Evolutionary conservation across 2,888 invertebrate species (phyloP), one percentile per base, ranked within the genome.

Genomic region (Heliconius ismenius): DNA sequence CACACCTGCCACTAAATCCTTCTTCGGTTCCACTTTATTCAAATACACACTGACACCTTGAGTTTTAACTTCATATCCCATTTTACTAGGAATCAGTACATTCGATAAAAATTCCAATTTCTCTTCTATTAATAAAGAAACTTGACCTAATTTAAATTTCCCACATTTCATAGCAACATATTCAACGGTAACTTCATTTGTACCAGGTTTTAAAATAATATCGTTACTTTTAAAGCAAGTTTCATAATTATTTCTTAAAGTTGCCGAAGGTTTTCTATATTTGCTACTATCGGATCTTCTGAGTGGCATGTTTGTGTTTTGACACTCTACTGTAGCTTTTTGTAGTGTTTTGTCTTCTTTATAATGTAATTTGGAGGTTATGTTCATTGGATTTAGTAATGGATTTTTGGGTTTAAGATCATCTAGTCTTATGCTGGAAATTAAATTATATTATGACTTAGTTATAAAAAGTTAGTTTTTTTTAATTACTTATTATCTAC

Each of bases 311-410:
- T 96, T 96, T 0, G 95, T 94, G 83, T 95, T 96, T 80, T 95
- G 95, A 82, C 97, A 97, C 43, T 96, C 96, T 3, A 98, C 96
- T 4, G 96, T 96, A 0, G 96, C 97, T 81, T 96, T 96, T 73
- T 96, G 96, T 10, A 98, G 90, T 39, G 96, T 96, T 84, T 96
- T 97, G 87, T 98, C 98, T 88, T 98, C 97, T 87, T 97, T 97
- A 86, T 96, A 96, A 84, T 97, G 97, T 58, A 97, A 89, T 86
- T 96, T 96, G 65, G 96, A 95, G 64, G 95, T 95, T 75, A 97
- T 96, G 82, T 95, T 95, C 81, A 97, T 88, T 73, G 95, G 95
- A 80, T 95, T 95, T 81, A 96, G 86, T 80, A 95, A 88, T 18
- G 95, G 95, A 86, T 96, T 95, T 78, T 92, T 93, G 76, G 95